Percentiles rank a stretch among this genome's conserved stretches.
Conservation (phyloP, 2,113 vertebrate genomes). For the Bujurquina vittata region DNA sequence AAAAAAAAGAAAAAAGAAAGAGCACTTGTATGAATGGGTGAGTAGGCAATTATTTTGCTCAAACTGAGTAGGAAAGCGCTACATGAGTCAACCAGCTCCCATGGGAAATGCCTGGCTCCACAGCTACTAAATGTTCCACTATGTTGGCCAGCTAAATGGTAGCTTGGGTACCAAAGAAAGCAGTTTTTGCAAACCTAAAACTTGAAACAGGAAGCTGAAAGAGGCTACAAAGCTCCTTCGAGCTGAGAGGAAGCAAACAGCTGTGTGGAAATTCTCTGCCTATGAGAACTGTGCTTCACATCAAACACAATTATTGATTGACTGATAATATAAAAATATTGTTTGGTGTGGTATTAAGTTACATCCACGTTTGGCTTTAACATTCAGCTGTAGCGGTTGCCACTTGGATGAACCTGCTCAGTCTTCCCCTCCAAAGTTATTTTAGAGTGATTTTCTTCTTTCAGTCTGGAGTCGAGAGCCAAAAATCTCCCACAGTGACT, state of each 20-base stretch:
- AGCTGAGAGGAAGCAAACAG: neutral
- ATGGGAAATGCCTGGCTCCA: neutral
- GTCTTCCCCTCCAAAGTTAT: conserved; percentile 30
- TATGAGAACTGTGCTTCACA: neutral
- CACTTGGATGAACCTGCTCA: conserved; percentile 57
- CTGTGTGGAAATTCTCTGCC: neutral
- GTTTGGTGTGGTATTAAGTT: neutral
- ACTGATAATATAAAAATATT: conserved; percentile 1
- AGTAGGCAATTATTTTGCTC: neutral
- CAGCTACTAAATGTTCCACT: neutral
- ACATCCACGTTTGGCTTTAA: conserved; percentile 27
- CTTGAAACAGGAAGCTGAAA: too few relatives aligned
- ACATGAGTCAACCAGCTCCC: neutral
- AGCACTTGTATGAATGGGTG: neutral
- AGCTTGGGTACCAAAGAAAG: neutral
- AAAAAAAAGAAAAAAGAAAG: neutral
- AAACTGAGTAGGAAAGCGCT: neutral
- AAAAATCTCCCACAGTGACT: conserved; percentile 31
- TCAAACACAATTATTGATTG: conserved; percentile 9
- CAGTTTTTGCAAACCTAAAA: neutral
- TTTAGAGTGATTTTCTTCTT: conserved; percentile 34
- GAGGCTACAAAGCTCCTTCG: too few relatives aligned
- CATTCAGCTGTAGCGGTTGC: neutral
- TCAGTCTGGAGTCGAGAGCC: conserved; percentile 22
- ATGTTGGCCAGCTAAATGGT: neutral